A percentile compares a stretch with the other conserved stretches of the same genome.
Evolutionary conservation across 2,888 invertebrate species (phyloP).

Genomic region (Cryptops parisi): DNA sequence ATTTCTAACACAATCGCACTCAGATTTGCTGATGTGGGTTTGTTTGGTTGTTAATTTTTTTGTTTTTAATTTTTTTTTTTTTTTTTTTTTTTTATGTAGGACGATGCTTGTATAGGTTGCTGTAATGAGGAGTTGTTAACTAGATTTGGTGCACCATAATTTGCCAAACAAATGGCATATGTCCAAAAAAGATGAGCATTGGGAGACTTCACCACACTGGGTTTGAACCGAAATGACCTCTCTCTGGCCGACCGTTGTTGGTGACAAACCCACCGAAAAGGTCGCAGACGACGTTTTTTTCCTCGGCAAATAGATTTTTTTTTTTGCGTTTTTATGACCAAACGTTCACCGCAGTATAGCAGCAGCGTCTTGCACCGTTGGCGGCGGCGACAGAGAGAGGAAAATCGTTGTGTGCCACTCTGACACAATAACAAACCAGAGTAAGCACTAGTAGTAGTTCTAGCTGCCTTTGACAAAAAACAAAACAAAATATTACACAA

Average conservation of each 20-base stretch:
- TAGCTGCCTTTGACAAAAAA: conserved; percentile 9
- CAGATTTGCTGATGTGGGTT: not conserved
- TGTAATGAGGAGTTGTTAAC: not conserved
- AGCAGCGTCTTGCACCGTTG: no score
- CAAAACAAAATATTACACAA: conserved; percentile 7
- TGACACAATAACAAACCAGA: not conserved
- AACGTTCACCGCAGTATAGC: no score
- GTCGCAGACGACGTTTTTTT: no score
- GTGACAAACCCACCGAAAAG: no score
- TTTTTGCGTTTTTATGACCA: no score
- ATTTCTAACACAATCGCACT: not conserved
- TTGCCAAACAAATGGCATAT: not conserved
- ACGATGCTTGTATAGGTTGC: no score
- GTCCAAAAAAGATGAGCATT: not conserved
- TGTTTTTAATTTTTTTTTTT: no score
- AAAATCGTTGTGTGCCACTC: not conserved
- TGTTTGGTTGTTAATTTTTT: not conserved
- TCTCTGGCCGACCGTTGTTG: no score
- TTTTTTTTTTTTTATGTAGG: no score
- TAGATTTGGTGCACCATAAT: not conserved
- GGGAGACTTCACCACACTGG: not conserved
- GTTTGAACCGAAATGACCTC: no score
- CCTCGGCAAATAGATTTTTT: no score
- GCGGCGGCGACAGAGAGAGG: not conserved
- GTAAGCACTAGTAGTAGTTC: not conserved